Evolutionary conservation across 2,888 invertebrate genomes (phyloP), one percentile per base, ranked within the genome.

Genomic region (Calliopum simillimum): DNA sequence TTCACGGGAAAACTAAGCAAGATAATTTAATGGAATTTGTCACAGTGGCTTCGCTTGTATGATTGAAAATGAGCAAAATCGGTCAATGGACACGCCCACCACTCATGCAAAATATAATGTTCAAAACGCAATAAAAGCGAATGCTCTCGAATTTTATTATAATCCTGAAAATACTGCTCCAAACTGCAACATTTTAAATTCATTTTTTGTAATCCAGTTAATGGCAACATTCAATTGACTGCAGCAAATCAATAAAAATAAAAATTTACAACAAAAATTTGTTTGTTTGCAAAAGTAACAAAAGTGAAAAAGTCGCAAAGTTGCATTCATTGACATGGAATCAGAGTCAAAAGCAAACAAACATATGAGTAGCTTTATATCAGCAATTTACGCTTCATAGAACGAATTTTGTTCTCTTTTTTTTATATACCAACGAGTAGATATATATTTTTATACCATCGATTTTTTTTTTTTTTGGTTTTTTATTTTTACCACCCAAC

Each of bases 361-460:
- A 14, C 14, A 25, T n/a, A 33, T 11, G 33, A 56, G 16, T n/a
- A 59, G 33, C 41, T 16, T 12, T 14, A 41, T 64, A 19, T 33
- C 41, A 53, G 53, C 41, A 53, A 64, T 41, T 53, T 53, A 49
- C 43, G 64, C 64, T 53, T 41, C 53, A 53, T 41, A 53, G 8
- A 51, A 53, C 43, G 12, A 19, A 23, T 8, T 49, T 49, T 6
- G 16, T 19, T 46, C 13, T 46, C 13, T 46, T 49, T 49, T n/a
- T 16, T n/a, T 19, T 49, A 16, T 49, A 14, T 49, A 53, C 11
- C n/a, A n/a, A n/a, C n/a, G n/a, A n/a, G 4, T 53, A 12, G 1
- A 21, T 53, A 53, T 51, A 11, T 19, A 47, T 14, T 49, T 49
- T 16, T 49, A 16, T 16, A 49, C 12, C 49, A 49, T 49, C 16